Percentiles rank a stretch among this genome's conserved stretches.
Evolutionary conservation across 37 sponge, comb jelly and placozoan species (phyloP).

Genomic region (Eunapius fragilis): DNA sequence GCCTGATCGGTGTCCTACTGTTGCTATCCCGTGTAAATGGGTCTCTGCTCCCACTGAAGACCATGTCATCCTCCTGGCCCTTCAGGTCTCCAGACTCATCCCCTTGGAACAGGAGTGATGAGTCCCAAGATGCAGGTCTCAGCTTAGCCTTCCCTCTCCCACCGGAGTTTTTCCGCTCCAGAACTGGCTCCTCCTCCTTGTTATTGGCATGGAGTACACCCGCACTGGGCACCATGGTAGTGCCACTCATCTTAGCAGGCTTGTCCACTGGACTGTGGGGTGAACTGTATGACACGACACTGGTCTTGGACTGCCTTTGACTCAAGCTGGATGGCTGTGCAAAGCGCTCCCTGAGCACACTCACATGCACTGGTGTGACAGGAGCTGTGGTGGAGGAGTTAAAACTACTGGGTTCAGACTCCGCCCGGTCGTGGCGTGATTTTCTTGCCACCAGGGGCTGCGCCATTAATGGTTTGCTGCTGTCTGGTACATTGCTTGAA

Average conservation of each 20-base stretch:
- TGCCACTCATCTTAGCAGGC: neutral
- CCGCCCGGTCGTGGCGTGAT: neutral
- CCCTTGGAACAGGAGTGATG: conserved; percentile 6
- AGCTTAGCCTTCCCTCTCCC: neutral
- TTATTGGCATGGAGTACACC: neutral
- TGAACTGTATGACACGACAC: neutral
- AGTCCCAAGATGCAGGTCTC: conserved; percentile 27
- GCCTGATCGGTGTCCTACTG: neutral
- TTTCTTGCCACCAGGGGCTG: conserved; percentile 30
- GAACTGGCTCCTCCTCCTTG: neutral
- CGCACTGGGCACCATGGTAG: neutral
- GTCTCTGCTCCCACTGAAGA: neutral
- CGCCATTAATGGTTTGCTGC: conserved; percentile 19
- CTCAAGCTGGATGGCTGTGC: neutral
- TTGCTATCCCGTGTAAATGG: neutral
- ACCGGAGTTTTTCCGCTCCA: neutral
- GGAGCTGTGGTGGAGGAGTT: neutral
- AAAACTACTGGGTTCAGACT: neutral
- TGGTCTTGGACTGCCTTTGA: neutral
- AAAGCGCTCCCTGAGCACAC: neutral
- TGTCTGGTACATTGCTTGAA: conserved; percentile 13
- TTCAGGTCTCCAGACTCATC: neutral
- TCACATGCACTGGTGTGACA: neutral
- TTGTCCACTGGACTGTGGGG: neutral
- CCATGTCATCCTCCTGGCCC: neutral